phyloP scores from a whole-genome alignment of 2,797 vertebrate genomes.

The Ctenopoma multispine region DNA sequence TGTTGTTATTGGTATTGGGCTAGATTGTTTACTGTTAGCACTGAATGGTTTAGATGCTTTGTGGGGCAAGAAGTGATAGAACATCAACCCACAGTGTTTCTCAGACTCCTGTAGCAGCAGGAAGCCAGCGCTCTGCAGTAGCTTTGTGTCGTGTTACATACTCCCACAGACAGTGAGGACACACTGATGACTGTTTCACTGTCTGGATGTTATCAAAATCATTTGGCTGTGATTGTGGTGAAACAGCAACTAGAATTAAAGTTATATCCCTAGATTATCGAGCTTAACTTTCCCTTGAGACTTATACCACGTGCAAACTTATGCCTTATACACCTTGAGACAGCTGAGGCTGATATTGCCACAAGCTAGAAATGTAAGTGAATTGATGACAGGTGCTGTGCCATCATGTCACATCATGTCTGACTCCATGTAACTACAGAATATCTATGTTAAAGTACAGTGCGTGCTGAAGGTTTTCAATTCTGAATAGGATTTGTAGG shows the following conservation, averaged over 20 bases:
- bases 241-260: constrained; percentile 23
- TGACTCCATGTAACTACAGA: background rate
- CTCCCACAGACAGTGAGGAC: constrained; percentile 41
- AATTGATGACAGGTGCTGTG: background rate
- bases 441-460: too few relatives aligned
- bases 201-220: constrained; percentile 41
- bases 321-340: background rate
- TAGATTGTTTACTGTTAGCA: background rate
- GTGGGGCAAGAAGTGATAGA: constrained; percentile 18
- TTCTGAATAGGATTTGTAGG: too few relatives aligned
- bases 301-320: background rate
- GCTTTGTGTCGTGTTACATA: constrained; percentile 27
- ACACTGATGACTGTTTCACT: constrained; percentile 33
- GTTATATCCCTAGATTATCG: constrained; percentile 17
- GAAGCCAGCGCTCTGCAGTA: constrained; percentile 9
- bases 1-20: constrained; percentile 1
- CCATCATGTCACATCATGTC: background rate
- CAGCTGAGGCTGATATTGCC: background rate
- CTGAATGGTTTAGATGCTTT: background rate
- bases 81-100: constrained; percentile 32
- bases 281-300: constrained; percentile 13
- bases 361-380: background rate
- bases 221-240: constrained; percentile 8
- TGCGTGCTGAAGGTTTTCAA: too few relatives aligned
- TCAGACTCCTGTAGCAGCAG: constrained; percentile 19